These are phyloP conservation scores for Callorhinus ursinus DNA, from an alignment of 2,113 vertebrate species.

Conservation along the genomic window DNA sequence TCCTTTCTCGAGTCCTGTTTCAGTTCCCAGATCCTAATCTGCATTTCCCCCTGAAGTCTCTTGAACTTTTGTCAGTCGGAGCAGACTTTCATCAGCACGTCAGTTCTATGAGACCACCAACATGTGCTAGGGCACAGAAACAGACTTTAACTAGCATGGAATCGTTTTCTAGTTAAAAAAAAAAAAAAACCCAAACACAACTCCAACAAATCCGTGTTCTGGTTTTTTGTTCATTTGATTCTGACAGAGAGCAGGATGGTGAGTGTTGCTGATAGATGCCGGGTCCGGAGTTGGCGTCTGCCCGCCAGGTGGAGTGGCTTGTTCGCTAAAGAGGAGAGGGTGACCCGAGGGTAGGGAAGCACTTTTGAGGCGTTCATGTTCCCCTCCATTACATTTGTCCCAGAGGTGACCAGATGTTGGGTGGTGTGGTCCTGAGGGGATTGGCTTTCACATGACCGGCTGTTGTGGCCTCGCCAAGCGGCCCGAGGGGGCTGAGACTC, in stretches of 20 bases:
- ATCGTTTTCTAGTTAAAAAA: neutral
- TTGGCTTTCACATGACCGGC: neutral
- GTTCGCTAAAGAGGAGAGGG: neutral
- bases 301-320: neutral
- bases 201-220: neutral
- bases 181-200: neutral
- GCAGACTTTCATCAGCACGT: neutral
- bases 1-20: neutral
- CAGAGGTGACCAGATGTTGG: neutral
- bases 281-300: neutral
- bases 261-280: too few species aligned
- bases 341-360: neutral
- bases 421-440: neutral
- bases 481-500: neutral
- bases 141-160: neutral
- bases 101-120: neutral
- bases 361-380: neutral
- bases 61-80: neutral
- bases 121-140: neutral
- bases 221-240: neutral
- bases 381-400: neutral
- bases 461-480: rapidly evolving
- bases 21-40: neutral
- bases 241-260: neutral
- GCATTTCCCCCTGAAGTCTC: neutral